Base-by-base conservation (phyloP, 2,888 invertebrate genomes). In the Alcis repandata region DNA sequence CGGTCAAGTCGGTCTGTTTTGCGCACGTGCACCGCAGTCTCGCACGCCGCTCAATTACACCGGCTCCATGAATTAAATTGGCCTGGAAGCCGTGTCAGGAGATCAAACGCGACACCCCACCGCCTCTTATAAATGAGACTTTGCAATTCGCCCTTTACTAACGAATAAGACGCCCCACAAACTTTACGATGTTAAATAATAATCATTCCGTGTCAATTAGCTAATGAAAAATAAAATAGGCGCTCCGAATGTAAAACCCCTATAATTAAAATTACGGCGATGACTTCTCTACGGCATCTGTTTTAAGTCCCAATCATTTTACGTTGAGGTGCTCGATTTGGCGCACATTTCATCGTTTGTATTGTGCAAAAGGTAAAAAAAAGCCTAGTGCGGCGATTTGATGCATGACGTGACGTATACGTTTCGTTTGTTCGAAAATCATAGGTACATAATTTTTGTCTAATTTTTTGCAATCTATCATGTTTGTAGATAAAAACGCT, bases 141-240 rank as follows among this genome's bases (percentile, higher is more conserved):
- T 82, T 79, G 80, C 67, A 82, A 88, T 86, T 84, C 84, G 83
- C 83, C 85, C 82, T 79, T 77, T 63, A 53, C 63, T 60, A 71
- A 74, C 75, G 72, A 67, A 66, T 58, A 58, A 68, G 68, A 67
- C 68, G 71, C 71, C 71, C 82, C 79, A 79, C 80, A 77, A 87
- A 90, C 84, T 88, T 83, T 90, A 90, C 88, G 85, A 87, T 84
- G 79, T 86, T 82, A 87, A 87, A 92, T 92, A 88, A 91, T 90
- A 89, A 91, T 90, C 85, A 89, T 91, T 88, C 84, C 83, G 85
- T 88, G 87, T 92, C 92, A 92, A 93, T 93, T 93, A 93, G 92
- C 92, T 93, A 93, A 93, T 93, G 92, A 92, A 93, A 91, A 90
- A 90, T 92, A 84, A 85, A 90, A 90, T 88, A 88, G 89, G 84